Conservation (phyloP, 2,888 invertebrate species). For the Drosophila setosimentum region DNA sequence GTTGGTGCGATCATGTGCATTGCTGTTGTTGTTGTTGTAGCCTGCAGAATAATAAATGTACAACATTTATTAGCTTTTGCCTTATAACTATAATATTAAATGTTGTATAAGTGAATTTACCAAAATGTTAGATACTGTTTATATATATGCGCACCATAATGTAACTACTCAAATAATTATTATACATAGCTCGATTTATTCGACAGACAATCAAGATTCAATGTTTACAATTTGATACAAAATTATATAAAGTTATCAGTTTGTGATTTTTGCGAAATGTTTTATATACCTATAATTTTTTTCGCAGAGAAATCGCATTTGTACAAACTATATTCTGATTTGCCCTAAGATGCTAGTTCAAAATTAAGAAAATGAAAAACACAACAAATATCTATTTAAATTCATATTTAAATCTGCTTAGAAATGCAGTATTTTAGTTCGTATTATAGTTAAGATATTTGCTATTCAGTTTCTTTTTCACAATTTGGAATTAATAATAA, state of each 20-base stretch:
- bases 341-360: neutral
- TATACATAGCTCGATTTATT: neutral
- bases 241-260: neutral
- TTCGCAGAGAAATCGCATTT: neutral
- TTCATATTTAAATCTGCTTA: neutral
- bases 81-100: neutral
- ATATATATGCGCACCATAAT: neutral
- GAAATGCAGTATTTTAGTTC: neutral
- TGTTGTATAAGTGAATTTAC: neutral
- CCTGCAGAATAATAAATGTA: conserved; percentile 58
- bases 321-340: neutral
- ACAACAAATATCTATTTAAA: neutral
- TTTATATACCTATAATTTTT: neutral
- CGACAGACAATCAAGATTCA: neutral
- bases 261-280: neutral
- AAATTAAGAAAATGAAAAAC: neutral
- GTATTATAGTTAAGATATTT: too few species aligned
- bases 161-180: neutral
- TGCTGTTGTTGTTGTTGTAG: conserved; percentile 70
- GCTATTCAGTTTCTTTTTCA: neutral
- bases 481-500: too few species aligned
- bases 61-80: conserved; percentile 1
- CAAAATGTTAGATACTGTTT: neutral
- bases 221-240: neutral
- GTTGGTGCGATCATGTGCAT: conserved; percentile 83